Conservation (phyloP, 2,888 invertebrate species). For the Nephrotoma flavescens region DNA sequence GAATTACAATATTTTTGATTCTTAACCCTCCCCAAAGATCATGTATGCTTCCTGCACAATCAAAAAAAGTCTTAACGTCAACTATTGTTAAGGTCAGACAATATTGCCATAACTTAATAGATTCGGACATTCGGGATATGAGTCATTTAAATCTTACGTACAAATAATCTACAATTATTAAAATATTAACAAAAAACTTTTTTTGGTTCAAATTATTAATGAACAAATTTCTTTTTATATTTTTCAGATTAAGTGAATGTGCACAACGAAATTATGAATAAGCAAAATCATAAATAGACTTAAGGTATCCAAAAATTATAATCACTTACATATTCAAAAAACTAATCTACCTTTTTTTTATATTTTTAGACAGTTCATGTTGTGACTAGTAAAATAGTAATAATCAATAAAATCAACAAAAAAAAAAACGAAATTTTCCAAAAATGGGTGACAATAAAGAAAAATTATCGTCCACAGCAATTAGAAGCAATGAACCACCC, state of each 20-base stretch:
- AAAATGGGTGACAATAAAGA: background rate
- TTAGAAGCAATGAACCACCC: background rate
- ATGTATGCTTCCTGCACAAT: too few relatives aligned
- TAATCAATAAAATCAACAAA: background rate
- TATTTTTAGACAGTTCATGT: background rate
- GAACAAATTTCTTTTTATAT: too few relatives aligned
- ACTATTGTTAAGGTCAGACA: too few relatives aligned
- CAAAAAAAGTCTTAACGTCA: too few relatives aligned
- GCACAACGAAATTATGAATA: background rate
- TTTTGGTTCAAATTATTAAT: too few relatives aligned
- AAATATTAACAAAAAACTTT: too few relatives aligned
- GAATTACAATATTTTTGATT: too few relatives aligned
- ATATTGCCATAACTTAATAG: too few relatives aligned
- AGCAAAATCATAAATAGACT: background rate
- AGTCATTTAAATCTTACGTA: too few relatives aligned
- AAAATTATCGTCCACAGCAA: background rate
- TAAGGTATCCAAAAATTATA: background rate
- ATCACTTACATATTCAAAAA: background rate
- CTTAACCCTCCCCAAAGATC: too few relatives aligned
- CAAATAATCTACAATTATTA: too few relatives aligned
- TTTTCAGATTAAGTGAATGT: background rate
- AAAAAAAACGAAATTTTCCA: background rate
- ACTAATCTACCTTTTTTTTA: background rate
- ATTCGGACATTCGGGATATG: too few relatives aligned
- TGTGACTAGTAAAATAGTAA: background rate